A percentile compares a stretch with the other conserved stretches of the same genome.
Conservation (phyloP, 1,140 invertebrate species). For the Hyles euphorbiae region DNA sequence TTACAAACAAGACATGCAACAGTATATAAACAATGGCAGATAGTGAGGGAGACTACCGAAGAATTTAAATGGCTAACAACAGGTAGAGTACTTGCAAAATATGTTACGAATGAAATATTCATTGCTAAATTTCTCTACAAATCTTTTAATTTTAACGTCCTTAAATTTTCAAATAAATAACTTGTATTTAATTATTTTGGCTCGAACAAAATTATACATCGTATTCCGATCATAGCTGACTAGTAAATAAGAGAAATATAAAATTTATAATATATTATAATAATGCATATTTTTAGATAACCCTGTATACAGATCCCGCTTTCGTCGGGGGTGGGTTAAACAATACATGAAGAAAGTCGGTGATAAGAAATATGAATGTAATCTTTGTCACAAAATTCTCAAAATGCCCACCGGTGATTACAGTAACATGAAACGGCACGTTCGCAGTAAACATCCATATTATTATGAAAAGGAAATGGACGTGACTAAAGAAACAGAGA, state of each 20-base stretch:
- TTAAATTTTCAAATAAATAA: too few relatives aligned
- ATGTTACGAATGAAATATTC: too few relatives aligned
- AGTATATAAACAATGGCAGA: background rate
- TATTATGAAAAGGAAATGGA: constrained; percentile 1
- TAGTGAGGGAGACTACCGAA: background rate
- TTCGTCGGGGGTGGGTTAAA: constrained; percentile 2
- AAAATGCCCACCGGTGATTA: constrained; percentile 3
- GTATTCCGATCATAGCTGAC: too few relatives aligned
- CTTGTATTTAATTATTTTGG: too few relatives aligned
- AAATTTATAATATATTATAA: too few relatives aligned
- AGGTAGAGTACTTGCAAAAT: background rate
- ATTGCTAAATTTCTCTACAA: too few relatives aligned
- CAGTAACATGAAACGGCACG: constrained; percentile 9
- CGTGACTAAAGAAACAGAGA: background rate
- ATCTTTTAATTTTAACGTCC: too few relatives aligned
- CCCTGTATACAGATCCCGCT: too few relatives aligned
- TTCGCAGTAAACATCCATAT: background rate
- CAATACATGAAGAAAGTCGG: background rate
- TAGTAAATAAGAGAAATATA: too few relatives aligned
- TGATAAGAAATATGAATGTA: background rate
- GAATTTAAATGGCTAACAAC: too few relatives aligned
- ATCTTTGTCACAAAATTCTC: background rate
- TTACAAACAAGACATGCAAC: constrained; percentile 1
- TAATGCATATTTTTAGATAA: background rate
- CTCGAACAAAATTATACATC: too few relatives aligned